Percentiles rank a stretch among this genome's conserved stretches.
Evolutionary conservation across 2,888 invertebrate species (phyloP).

Genomic region (Tetramorium bicarinatum): DNA sequence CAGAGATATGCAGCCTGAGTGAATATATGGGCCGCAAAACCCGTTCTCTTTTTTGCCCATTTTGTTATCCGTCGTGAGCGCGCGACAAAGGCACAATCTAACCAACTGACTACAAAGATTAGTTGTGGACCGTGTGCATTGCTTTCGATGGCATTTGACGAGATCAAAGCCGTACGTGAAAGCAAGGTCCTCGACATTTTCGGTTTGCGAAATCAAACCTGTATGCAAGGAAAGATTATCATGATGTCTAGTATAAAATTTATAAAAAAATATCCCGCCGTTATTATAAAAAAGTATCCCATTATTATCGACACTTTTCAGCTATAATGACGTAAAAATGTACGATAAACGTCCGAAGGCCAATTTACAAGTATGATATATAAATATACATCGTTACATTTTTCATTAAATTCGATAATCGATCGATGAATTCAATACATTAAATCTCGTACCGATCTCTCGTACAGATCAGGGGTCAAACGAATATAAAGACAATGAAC

Average conservation of each 20-base stretch:
- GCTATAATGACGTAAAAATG: background rate
- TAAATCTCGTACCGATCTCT: background rate
- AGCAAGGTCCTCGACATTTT: slow-evolving; percentile 23
- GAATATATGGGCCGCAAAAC: slow-evolving; percentile 45
- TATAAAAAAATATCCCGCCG: background rate
- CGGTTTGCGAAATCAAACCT: slow-evolving; percentile 8
- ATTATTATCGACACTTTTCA: background rate
- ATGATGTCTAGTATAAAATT: background rate
- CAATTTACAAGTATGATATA: background rate
- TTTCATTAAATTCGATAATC: background rate
- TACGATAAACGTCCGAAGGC: background rate
- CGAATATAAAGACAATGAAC: slow-evolving; percentile 25
- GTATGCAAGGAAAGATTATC: background rate
- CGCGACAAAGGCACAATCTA: slow-evolving; percentile 37
- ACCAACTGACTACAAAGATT: slow-evolving; percentile 42
- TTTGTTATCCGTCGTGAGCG: slow-evolving; percentile 43
- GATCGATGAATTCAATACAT: background rate
- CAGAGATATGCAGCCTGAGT: slow-evolving; percentile 46
- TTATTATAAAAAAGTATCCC: background rate
- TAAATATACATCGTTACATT: background rate
- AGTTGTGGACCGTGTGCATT: slow-evolving; percentile 27
- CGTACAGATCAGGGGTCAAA: background rate
- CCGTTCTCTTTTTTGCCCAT: slow-evolving; percentile 18
- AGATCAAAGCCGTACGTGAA: slow-evolving; percentile 46
- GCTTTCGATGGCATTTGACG: slow-evolving; percentile 47